Evolutionary conservation across 1,140 invertebrate species (phyloP).

Genomic region (Solenopsis fugax): DNA sequence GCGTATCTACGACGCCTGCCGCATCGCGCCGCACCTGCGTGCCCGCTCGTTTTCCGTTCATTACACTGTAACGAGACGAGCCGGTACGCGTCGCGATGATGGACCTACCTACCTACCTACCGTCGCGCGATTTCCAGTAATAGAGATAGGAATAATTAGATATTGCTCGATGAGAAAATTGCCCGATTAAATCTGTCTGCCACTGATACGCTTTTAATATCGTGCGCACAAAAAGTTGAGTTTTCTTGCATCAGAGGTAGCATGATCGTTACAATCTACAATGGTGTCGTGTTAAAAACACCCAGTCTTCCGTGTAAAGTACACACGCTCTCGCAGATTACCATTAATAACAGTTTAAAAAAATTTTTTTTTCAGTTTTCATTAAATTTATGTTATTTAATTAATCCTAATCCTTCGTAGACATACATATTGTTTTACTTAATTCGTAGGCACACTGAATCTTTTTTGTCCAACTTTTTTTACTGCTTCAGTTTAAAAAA

Average conservation of each 20-base stretch:
- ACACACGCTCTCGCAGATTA: background rate
- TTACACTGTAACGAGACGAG: slow-evolving; percentile 34
- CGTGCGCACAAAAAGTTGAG: slow-evolving; percentile 1
- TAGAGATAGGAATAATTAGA: slow-evolving; percentile 58
- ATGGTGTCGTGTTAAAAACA: too few species aligned
- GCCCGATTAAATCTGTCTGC: slow-evolving; percentile 9
- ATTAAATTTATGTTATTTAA: background rate
- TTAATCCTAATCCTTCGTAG: too few species aligned
- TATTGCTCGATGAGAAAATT: slow-evolving; percentile 15
- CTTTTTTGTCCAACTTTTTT: too few species aligned
- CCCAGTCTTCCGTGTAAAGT: background rate
- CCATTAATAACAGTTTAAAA: background rate
- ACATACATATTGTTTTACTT: too few species aligned
- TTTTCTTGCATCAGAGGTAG: slow-evolving; percentile 5
- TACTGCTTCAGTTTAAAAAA: too few species aligned
- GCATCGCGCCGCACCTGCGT: background rate
- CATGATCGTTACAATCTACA: background rate
- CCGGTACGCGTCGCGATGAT: slow-evolving; percentile 9
- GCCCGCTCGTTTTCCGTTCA: slow-evolving; percentile 48
- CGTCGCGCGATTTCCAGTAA: slow-evolving; percentile 34
- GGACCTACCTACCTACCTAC: slow-evolving; percentile 3
- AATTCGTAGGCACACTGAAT: too few species aligned
- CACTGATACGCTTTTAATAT: slow-evolving; percentile 9
- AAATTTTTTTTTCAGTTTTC: background rate
- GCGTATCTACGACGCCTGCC: background rate